Evolutionary conservation across 2,113 vertebrate species (phyloP), one percentile per base, ranked within the genome.

Genomic region (Piprites chloris): DNA sequence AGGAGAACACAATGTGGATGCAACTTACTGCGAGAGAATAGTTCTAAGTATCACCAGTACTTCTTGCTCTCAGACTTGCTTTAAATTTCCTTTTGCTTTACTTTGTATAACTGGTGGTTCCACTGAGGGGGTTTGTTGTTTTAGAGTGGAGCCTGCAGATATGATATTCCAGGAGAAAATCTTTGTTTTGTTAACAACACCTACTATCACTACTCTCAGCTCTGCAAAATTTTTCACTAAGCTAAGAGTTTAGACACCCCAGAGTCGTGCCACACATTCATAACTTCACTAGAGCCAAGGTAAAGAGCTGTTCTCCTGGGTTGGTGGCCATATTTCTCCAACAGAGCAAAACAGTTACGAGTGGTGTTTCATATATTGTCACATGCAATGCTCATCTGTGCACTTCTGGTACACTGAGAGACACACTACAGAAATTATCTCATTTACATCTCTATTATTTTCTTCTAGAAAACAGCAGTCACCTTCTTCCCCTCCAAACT

Each of bases 341-440:
- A 71, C 3, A 67, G 33, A 72, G 30, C 11, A 42, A 37, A 77
- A 6, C 0, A 5, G 9, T 32, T 53, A 49, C 1, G 4, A 26
- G 0, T 61, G 49, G 15, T 66, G 46, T 49, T 92, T 46, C 62
- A 67, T n/a, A 28, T 21, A 59, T 2, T 14, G 11, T 30, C 17
- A 28, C 7, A 23, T 5, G 22, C 5, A 7, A 35, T 9, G 33
- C 15, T 53, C 32, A 50, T 49, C 58, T 8, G 7, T 2, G 28
- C 21, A 16, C 44, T 85, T 78, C 11, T 49, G 30, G 12, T n/a
- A 14, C 22, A 19, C 12, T 30, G 28, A 62, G 61, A 87, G n/a
- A 47, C 26, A 55, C 15, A 59, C 32, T 52, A 67, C 12, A 84
- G 30, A 33, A 74, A 37, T 62, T 21, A 41, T 47, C 52, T 81